phyloP scores from a whole-genome alignment of 2,113 vertebrate genomes.

The Isichthys henryi region DNA sequence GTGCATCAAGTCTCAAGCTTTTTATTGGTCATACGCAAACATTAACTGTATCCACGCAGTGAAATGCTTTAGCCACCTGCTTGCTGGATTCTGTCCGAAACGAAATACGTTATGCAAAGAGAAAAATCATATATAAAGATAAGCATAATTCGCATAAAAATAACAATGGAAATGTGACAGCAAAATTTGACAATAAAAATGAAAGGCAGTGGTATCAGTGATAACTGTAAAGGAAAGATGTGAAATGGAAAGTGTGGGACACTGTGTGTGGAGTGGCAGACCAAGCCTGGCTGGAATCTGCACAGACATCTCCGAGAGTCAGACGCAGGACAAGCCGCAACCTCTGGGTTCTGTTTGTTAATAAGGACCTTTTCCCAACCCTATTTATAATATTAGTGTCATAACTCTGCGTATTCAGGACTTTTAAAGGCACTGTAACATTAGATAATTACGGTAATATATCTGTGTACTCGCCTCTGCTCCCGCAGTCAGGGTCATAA shows the following conservation, averaged over 20 bases:
- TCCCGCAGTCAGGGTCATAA: conserved; percentile 61
- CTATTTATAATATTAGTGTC: conserved; percentile 66
- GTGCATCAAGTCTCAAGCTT: neutral
- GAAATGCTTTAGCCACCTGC: neutral
- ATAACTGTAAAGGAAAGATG: neutral
- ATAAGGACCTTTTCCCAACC: conserved; percentile 52
- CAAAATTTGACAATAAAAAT: neutral
- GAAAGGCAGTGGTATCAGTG: neutral
- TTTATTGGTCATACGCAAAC: neutral
- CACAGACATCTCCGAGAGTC: neutral
- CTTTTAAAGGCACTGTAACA: conserved; percentile 68
- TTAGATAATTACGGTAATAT: conserved; percentile 70
- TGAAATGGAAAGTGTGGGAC: neutral
- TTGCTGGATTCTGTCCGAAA: neutral
- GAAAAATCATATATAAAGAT: neutral
- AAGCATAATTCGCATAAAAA: neutral
- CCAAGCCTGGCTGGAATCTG: neutral
- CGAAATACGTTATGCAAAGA: neutral
- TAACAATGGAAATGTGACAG: neutral
- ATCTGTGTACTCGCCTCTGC: conserved; percentile 65
- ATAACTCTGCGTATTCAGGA: conserved; percentile 60
- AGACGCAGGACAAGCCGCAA: no score
- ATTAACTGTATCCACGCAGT: neutral
- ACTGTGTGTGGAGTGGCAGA: neutral
- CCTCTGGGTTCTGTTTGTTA: conserved; percentile 31